Base-by-base conservation (phyloP, 2,888 invertebrate species). In the Nesidiocoris tenuis region DNA sequence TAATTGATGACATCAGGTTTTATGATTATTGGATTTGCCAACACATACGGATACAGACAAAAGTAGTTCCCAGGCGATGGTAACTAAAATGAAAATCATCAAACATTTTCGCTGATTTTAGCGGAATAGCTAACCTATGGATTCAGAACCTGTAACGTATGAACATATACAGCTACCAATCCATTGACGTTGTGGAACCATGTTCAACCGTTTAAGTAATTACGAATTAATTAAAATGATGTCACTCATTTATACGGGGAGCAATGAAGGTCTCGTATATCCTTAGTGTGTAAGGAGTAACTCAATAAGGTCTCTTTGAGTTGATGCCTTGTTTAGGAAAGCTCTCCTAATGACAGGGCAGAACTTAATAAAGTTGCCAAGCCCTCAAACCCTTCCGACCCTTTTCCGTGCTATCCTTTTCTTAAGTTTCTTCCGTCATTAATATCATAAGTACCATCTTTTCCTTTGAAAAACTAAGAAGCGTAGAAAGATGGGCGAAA, bases 301-400 rank as follows among this genome's bases (percentile, higher is more conserved):
- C 59, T 71, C 71, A 61, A 71, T 59, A 71, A 39, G 55, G 67
- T 55, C 24, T 61, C 71, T 71, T 71, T 71, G 71, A 71, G 39
- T 59, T 59, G 57, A 56, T 68, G 63, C 72, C 72, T 72, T 72
- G 72, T 72, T 72, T 72, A 55, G 63, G 25, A 72, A 72, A 66
- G 74, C 74, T 74, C 57, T 66, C 56, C 61, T 74, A 74, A 74
- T 74, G 65, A 74, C 74, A 74, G 57, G 66, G 74, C 66, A 66
- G 66, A 25, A 24, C 57, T 66, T 74, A 74, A 74, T 74, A 66
- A 74, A 74, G 59, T 57, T 70, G 24, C 61, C 22, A 22, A 22
- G 19, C 67, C 2, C 39, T 39, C 39, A 39, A 39, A 39, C 39
- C 39, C 39, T 39, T 39, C 39, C 39, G 39, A 39, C 39, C 39